Conservation (phyloP, 2,888 invertebrate species). For the Neoascia interrupta region DNA sequence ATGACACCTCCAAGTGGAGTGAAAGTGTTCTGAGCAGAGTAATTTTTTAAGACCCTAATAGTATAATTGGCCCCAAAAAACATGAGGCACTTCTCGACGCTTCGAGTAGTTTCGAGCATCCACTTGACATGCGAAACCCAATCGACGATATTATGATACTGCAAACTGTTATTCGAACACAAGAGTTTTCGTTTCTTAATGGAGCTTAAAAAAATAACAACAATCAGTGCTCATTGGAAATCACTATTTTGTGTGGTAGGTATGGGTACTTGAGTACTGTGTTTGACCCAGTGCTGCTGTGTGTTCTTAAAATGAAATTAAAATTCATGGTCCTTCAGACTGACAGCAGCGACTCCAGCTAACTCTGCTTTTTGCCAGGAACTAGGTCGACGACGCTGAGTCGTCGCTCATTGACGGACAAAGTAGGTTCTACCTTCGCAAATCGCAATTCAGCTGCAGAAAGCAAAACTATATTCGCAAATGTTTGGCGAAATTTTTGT, state of each 20-base stretch:
- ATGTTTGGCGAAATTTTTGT: slow-evolving; percentile 52
- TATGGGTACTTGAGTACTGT: no score
- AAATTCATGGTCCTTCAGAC: slow-evolving; percentile 61
- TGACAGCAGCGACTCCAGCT: slow-evolving; percentile 39
- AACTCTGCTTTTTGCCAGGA: no score
- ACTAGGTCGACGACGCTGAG: slow-evolving; percentile 47
- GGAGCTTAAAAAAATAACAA: slow-evolving; percentile 35
- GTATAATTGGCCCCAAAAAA: slow-evolving; percentile 36
- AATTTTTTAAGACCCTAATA: slow-evolving; percentile 21
- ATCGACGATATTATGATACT: slow-evolving; percentile 20
- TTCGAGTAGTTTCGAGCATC: slow-evolving; percentile 8
- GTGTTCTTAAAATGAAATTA: slow-evolving; percentile 51
- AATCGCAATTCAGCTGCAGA: slow-evolving; percentile 31
- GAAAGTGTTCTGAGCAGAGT: not conserved
- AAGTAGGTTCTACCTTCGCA: slow-evolving; percentile 28
- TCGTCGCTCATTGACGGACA: slow-evolving; percentile 7
- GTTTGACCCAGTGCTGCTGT: slow-evolving; percentile 61
- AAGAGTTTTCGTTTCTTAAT: slow-evolving; percentile 54
- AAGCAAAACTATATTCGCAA: slow-evolving; percentile 29
- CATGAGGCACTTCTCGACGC: slow-evolving; percentile 5
- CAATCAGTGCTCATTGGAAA: slow-evolving; percentile 16
- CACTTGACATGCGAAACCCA: slow-evolving; percentile 19
- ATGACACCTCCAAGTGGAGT: not conserved
- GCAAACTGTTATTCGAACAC: slow-evolving; percentile 49
- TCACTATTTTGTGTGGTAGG: slow-evolving; percentile 34